These are phyloP conservation scores for Rhodeus uyekii DNA, from an alignment of 2,797 vertebrate species.

Conservation along the genomic window DNA sequence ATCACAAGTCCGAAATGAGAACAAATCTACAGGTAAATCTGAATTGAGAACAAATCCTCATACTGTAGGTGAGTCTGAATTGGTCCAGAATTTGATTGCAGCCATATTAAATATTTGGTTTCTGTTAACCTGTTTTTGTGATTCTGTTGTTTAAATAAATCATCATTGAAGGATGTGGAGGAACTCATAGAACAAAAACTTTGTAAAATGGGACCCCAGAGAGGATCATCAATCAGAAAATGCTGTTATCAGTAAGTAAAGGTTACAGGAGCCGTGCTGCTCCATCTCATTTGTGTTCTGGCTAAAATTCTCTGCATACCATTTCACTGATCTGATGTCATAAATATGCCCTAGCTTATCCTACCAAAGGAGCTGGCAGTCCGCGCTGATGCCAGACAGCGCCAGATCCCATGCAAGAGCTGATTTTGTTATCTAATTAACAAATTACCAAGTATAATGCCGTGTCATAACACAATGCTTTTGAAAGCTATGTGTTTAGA, in stretches of 20 bases:
- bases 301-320: slow-evolving; percentile 13
- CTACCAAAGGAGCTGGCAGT: slow-evolving; percentile 48
- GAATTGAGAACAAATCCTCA: not conserved
- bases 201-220: not conserved
- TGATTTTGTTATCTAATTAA: slow-evolving; percentile 65
- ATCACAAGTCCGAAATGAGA: too few species aligned
- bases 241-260: not conserved
- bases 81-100: not conserved
- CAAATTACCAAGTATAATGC: slow-evolving; percentile 19
- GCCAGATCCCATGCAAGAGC: slow-evolving; percentile 55
- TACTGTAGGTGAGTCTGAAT: too few species aligned
- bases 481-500: not conserved
- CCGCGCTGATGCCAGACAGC: slow-evolving; percentile 54
- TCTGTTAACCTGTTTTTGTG: not conserved
- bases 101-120: not conserved
- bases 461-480: not conserved
- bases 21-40: too few species aligned
- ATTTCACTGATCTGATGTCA: slow-evolving; percentile 45
- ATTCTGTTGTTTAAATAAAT: not conserved
- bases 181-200: not conserved
- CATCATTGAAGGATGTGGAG: not conserved
- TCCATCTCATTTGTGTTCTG: slow-evolving; percentile 18
- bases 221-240: not conserved
- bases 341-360: slow-evolving; percentile 62
- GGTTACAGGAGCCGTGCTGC: not conserved